Percentiles rank a stretch among this genome's conserved stretches.
Conservation (phyloP, 2,113 vertebrate genomes). For the Mola mola region DNA sequence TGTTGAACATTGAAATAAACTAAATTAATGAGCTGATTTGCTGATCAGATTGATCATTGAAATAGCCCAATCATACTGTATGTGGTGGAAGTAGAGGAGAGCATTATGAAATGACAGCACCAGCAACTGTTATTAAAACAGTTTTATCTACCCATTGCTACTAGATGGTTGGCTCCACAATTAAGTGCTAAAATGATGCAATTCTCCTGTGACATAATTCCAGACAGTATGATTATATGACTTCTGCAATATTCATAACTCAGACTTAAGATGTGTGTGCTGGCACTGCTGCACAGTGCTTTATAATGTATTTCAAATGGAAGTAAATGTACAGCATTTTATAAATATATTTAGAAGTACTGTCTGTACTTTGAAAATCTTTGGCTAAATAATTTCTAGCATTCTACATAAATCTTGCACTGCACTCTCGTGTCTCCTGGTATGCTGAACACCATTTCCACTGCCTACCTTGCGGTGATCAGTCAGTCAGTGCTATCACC, state of each 20-base stretch:
- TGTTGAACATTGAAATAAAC: no score
- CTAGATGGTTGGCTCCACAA: conserved; percentile 8
- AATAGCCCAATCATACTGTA: no score
- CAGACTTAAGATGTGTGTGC: conserved; percentile 43
- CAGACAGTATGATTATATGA: conserved; percentile 43
- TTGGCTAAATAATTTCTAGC: conserved; percentile 22
- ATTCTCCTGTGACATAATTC: conserved; percentile 40
- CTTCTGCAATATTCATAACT: conserved; percentile 62
- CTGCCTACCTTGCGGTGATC: conserved; percentile 40
- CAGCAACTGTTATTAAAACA: not conserved
- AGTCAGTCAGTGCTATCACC: conserved; percentile 49
- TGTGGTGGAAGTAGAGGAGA: no score
- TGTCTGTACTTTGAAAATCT: conserved; percentile 33
- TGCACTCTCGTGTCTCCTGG: conserved; percentile 16
- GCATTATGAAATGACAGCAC: not conserved
- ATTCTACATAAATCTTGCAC: conserved; percentile 39
- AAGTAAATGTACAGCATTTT: conserved; percentile 12
- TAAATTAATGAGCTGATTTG: no score
- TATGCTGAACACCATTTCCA: conserved; percentile 34
- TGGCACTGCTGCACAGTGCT: conserved; percentile 46
- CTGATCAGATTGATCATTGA: no score
- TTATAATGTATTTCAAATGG: conserved; percentile 48
- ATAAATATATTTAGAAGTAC: conserved; percentile 29
- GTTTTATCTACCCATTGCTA: conserved; percentile 18
- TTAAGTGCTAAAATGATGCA: conserved; percentile 25